Evolutionary conservation across 1,140 invertebrate genomes (phyloP), one percentile per base, ranked within the genome.

Genomic region (Tribolium castaneum): DNA sequence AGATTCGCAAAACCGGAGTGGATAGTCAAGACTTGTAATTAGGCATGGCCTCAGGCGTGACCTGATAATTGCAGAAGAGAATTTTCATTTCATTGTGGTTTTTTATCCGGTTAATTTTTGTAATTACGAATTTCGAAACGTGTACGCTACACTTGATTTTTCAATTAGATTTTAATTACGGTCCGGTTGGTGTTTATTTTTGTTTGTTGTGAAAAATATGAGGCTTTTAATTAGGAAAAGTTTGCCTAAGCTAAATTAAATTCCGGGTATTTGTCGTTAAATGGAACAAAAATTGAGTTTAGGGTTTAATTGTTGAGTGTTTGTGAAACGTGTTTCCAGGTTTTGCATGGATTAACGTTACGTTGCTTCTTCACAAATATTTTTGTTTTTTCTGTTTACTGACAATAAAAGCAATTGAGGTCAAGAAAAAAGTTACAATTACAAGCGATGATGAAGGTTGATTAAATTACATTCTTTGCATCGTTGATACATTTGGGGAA

Each of bases 21-120:
- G 59, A 66, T 66, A 66, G 59, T 66, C 9, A 66, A 34, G 59
- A 30, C 13, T 66, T 9, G 59, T 35, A 66, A 66, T 66, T 34
- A 66, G 59, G 45, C 45, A 22, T 66, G 30, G 34, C 30, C 12
- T n/a, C 10, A 9, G 54, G 54, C 16, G 54, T 22, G 10, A 19
- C 16, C 6, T n/a, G 54, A 25, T 59, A 59, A 59, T 59, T 59
- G 19, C 19, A 59, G 14, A 59, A 22, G 7, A 2, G 54, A 59
- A 22, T 45, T 45, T 45, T 45, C 39, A 30, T 30, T 30, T 30
- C 25, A 30, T 30, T 30, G 25, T 30, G 25, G 39, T 9, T 45
- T n/a, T 45, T 45, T 45, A 45, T 45, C 2, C 9, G 9, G 7
- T 45, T 45, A 45, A 45, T 45, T 45, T 45, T 45, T 45, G n/a